Evolutionary conservation across 1,140 invertebrate species (phyloP).

Genomic region (Drosophila carrolli): DNA sequence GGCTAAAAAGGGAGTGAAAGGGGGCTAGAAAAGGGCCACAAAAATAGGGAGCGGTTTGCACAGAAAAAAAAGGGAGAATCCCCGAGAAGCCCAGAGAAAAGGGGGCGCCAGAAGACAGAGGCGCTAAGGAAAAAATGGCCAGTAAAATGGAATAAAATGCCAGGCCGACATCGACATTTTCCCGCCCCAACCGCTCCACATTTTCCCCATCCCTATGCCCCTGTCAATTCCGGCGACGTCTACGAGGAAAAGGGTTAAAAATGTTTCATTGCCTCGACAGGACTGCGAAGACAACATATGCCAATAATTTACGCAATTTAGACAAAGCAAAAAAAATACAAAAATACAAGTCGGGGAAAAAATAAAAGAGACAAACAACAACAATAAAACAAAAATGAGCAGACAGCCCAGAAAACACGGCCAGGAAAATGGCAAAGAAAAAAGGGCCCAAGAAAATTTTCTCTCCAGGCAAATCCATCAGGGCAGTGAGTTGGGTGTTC

Average conservation of each 20-base stretch:
- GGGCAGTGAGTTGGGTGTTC: slow-evolving; percentile 12
- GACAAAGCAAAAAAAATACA: slow-evolving; percentile 43
- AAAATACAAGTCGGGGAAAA: slow-evolving; percentile 11
- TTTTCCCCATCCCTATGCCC: slow-evolving; percentile 29
- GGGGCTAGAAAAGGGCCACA: neutral
- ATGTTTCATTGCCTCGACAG: slow-evolving; percentile 73
- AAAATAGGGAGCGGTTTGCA: neutral
- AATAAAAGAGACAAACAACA: slow-evolving; percentile 26
- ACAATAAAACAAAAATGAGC: neutral
- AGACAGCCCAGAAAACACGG: slow-evolving; percentile 6
- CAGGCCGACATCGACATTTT: slow-evolving; percentile 52
- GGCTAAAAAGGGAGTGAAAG: neutral
- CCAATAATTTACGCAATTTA: slow-evolving; percentile 80
- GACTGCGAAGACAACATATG: slow-evolving; percentile 73
- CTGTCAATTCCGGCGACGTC: slow-evolving; percentile 71
- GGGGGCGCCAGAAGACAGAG: neutral
- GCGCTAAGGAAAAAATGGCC: slow-evolving; percentile 4
- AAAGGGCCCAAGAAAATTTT: slow-evolving; percentile 20
- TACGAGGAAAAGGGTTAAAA: slow-evolving; percentile 74
- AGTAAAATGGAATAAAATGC: slow-evolving; percentile 61
- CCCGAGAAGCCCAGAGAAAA: slow-evolving; percentile 3
- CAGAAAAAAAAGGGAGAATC: no score
- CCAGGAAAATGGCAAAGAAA: neutral
- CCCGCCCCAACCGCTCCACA: neutral
- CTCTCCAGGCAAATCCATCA: slow-evolving; percentile 42